Percentiles rank a stretch among this genome's conserved stretches.
These are phyloP conservation scores for Sus scrofa DNA, from an alignment of 2,113 vertebrate species.

Conservation along the genomic window DNA sequence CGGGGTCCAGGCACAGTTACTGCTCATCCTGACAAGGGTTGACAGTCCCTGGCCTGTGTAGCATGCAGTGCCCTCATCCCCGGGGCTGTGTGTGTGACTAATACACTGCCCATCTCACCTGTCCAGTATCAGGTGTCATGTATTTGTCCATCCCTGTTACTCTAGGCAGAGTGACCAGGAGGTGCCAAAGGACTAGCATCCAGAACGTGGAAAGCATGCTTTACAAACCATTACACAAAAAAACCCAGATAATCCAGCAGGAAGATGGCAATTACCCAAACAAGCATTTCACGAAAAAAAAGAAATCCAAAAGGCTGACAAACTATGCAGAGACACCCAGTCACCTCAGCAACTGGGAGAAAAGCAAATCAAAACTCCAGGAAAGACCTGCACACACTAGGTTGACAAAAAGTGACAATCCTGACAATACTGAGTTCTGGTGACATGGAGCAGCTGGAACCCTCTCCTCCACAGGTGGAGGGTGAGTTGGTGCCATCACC, in stretches of 20 bases:
- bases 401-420: neutral
- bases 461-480: too few species aligned
- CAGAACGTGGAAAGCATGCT: neutral
- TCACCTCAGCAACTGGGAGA: neutral
- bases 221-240: neutral
- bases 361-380: neutral
- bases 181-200: neutral
- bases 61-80: accelerated
- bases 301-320: neutral
- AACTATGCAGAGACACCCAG: neutral
- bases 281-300: neutral
- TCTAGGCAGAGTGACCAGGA: neutral
- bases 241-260: neutral
- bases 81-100: neutral
- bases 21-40: neutral
- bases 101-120: neutral
- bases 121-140: neutral
- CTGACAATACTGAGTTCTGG: neutral
- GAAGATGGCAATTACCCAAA: neutral
- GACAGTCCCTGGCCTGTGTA: neutral
- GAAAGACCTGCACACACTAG: neutral
- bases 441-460: neutral
- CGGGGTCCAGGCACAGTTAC: neutral
- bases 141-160: neutral
- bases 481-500: accelerated